These are phyloP conservation scores for Hycleus phaleratus DNA, from an alignment of 1,140 invertebrate species.

Conservation along the genomic window DNA sequence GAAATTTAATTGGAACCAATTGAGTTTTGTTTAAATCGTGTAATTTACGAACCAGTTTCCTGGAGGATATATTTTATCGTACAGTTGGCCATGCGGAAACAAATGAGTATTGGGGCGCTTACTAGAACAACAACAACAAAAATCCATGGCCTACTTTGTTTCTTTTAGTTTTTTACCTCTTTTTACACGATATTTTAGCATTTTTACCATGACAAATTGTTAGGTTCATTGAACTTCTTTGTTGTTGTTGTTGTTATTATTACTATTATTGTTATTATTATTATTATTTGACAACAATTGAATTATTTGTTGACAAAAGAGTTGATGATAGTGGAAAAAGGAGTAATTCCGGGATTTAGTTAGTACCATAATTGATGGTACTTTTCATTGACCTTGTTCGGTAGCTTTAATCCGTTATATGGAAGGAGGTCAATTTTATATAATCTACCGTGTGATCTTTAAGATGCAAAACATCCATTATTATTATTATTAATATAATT, in stretches of 20 bases:
- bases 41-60: neutral
- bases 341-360: too few relatives aligned
- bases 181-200: neutral
- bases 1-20: constrained; percentile 3
- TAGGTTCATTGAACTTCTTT: neutral
- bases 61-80: too few relatives aligned
- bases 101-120: neutral
- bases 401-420: too few relatives aligned
- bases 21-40: constrained; percentile 1
- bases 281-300: too few relatives aligned
- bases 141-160: constrained; percentile 8
- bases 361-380: too few relatives aligned
- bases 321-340: too few relatives aligned
- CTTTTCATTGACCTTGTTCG: too few relatives aligned
- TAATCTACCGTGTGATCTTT: neutral
- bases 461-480: constrained; percentile 37
- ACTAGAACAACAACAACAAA: neutral
- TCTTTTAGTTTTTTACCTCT: neutral
- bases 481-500: constrained; percentile 21
- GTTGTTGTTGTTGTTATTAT: too few relatives aligned
- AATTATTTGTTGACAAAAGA: too few relatives aligned
- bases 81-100: constrained; percentile 12
- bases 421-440: neutral
- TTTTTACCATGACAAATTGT: neutral
- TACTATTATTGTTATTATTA: too few relatives aligned